A percentile compares a stretch with the other conserved stretches of the same genome.
phyloP scores from a whole-genome alignment of 2,113 vertebrate species.

The Columba janthina region DNA sequence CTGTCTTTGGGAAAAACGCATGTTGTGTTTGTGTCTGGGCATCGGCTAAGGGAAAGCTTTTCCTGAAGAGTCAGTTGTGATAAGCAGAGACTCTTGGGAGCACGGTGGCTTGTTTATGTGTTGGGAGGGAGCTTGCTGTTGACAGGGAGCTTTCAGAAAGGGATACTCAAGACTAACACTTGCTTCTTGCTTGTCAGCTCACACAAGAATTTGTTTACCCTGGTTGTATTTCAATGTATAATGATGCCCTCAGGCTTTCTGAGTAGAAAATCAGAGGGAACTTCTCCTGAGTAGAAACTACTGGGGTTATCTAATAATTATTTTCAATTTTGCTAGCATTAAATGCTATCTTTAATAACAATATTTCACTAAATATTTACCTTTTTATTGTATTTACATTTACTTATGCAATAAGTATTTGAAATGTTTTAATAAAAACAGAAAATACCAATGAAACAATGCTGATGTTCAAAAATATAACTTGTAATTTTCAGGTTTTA shows the following conservation, averaged over 20 bases:
- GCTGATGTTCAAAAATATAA: neutral
- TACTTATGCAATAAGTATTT: neutral
- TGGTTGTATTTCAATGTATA: neutral
- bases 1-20: neutral
- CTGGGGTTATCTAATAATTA: neutral
- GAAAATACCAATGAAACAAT: neutral
- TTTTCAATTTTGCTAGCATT: neutral
- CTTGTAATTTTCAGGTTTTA: neutral
- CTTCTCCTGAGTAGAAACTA: neutral
- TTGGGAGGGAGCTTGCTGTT: neutral
- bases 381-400: neutral
- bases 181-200: neutral
- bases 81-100: neutral
- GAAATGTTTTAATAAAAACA: neutral
- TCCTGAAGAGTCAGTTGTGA: neutral
- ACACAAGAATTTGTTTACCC: neutral
- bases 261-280: neutral
- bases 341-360: neutral
- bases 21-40: neutral
- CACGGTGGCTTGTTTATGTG: neutral
- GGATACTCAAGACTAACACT: neutral
- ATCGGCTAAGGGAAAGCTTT: neutral
- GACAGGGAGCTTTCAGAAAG: conserved; percentile 4
- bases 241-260: neutral
- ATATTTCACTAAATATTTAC: neutral